Conservation (phyloP, 2,113 vertebrate species). For the Eurystomus gularis region DNA sequence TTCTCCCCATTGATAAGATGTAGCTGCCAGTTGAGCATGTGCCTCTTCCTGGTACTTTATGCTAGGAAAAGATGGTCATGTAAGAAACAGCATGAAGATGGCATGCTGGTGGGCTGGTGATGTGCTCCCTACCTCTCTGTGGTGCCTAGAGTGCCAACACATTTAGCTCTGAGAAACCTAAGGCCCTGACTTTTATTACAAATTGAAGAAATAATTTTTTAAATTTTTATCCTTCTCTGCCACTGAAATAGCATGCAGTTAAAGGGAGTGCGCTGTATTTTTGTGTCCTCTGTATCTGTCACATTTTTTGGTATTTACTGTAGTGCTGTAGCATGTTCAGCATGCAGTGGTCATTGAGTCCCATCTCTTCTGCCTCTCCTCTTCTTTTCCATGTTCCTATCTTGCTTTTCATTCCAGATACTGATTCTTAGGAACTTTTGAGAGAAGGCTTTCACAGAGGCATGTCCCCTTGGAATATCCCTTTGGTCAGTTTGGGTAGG, state of each 20-base stretch:
- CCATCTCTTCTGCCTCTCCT: not conserved
- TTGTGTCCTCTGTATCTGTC: not conserved
- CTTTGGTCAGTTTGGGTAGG: no score
- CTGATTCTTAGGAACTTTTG: not conserved
- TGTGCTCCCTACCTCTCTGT: not conserved
- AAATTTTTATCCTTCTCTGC: not conserved
- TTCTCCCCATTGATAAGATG: accelerated
- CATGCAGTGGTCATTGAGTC: not conserved
- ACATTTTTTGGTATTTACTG: not conserved
- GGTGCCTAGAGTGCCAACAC: not conserved
- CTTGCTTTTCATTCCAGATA: not conserved
- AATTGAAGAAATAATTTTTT: not conserved
- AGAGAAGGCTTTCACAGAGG: not conserved
- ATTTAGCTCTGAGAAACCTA: not conserved
- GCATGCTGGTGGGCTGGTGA: not conserved
- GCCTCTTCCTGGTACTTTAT: not conserved
- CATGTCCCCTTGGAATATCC: no score
- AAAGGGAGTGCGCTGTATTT: not conserved
- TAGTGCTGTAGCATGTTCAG: not conserved
- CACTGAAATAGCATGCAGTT: not conserved
- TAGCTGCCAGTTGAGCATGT: not conserved
- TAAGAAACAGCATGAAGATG: accelerated
- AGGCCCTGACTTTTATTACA: not conserved
- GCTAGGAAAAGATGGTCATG: not conserved
- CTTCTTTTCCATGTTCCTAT: not conserved